Base-by-base conservation (phyloP, 1,140 invertebrate genomes). In the Heterodera schachtii region DNA sequence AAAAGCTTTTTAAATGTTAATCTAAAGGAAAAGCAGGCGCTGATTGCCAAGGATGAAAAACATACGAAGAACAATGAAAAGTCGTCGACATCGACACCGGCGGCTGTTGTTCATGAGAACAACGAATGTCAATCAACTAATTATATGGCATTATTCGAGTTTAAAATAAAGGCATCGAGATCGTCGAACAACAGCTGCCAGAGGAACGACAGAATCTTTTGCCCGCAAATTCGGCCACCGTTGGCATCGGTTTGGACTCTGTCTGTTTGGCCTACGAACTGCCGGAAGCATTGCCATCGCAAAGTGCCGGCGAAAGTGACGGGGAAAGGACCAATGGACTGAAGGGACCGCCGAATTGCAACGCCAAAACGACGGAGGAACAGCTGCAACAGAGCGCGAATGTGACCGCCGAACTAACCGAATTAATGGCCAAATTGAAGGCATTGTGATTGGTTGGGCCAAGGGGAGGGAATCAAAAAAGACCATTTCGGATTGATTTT, bases 91-190 rank as follows among this genome's bases (percentile, higher is more conserved):
- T 4, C 31, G 6, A 31, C n/a, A n/a, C n/a, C n/a, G n/a, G n/a
- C 49, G 13, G 11, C 67, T 46, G 57, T 85, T 71, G 44, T 81
- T 21, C 74, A 83, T 75, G 46, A 86, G 75, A 73, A 78, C 82
- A 85, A 83, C 84, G 85, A 87, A 89, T 76, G 83, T 93, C 66
- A 16, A 4, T 69, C 16, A 69, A 6, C 16, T n/a, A n/a, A n/a
- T n/a, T n/a, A n/a, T n/a, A n/a, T n/a, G n/a, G n/a, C n/a, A n/a
- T n/a, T n/a, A n/a, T n/a, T n/a, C n/a, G n/a, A n/a, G n/a, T n/a
- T n/a, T n/a, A n/a, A 60, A 60, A 71, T n/a, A n/a, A n/a, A n/a
- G 69, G 69, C 21, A 71, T 71, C 44, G 69, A 71, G 19, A 43
- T 71, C 6, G 69, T 71, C 21, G 69, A 71, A 1, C 31, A 71